Base-by-base conservation (phyloP, 2,797 vertebrate species). In the Melanitta fusca region DNA sequence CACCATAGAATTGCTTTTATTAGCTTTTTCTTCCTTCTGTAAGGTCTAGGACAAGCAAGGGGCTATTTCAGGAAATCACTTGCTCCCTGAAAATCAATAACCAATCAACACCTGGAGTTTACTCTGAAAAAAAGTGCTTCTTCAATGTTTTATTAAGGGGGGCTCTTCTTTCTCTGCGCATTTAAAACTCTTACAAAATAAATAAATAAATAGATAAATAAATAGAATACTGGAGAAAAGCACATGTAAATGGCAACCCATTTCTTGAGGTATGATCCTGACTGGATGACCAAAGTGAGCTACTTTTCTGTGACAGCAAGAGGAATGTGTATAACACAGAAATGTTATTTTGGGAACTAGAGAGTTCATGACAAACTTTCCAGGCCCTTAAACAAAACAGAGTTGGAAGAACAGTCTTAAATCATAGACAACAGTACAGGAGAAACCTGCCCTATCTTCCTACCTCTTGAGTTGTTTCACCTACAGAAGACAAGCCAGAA, bases 81-180 rank as follows among this genome's bases (percentile, higher is more conserved):
- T 91, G 81, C 53, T 94, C 88, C 82, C 68, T 77, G 51, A 65
- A 93, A 95, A 93, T 97, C 96, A 80, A 95, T 96, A 96, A 85
- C 77, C 61, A 95, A 93, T 95, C 88, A 94, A 64, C 85, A 91
- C 53, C 82, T 64, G 91, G 88, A 93, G 84, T 81, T 88, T 28
- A 51, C 80, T 65, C 72, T 56, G 60, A 74, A 90, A 89, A 82
- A 78, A 83, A 95, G 89, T 58, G 41, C 54, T 58, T 93, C 75
- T 71, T 78, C 45, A 72, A 78, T 65, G 27, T 19, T 72, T 91
- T 91, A 9, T 93, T 89, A 58, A 71, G 80, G 51, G 10, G 21
- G 13, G 47, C 12, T 30, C 34, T 77, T 79, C 53, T 4, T 71
- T 79, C 79, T 34, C 30, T 70, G 64, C 70, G 24, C 32, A 14